Evolutionary conservation across 2,113 vertebrate genomes (phyloP).

Genomic region (Corapipo altera): DNA sequence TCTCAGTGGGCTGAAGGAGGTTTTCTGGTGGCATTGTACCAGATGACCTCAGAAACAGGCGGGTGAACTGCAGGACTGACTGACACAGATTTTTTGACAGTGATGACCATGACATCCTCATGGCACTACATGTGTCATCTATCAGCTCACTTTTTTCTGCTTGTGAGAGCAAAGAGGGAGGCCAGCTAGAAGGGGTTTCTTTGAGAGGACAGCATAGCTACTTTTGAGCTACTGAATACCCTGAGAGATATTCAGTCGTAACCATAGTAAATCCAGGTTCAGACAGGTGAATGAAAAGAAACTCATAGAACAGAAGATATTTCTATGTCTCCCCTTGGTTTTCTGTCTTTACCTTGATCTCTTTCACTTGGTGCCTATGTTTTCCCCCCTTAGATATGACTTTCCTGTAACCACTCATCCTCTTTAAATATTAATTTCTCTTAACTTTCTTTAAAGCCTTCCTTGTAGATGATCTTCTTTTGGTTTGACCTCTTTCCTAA

Average conservation of each 20-base stretch:
- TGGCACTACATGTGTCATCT: not conserved
- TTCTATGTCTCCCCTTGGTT: not conserved
- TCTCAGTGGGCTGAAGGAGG: not conserved
- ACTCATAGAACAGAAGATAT: not conserved
- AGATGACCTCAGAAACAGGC: not conserved
- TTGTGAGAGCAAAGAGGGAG: not conserved
- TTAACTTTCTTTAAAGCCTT: slow-evolving; percentile 42
- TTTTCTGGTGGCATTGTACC: not conserved
- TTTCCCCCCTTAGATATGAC: not conserved
- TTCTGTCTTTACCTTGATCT: not conserved
- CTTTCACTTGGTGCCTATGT: not conserved
- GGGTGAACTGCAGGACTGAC: not conserved
- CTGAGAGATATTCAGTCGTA: not conserved
- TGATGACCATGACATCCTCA: not conserved
- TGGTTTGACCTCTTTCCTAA: slow-evolving; percentile 44
- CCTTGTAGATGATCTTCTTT: slow-evolving; percentile 8
- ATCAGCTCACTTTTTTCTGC: not conserved
- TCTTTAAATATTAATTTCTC: slow-evolving; percentile 21
- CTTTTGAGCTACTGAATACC: not conserved
- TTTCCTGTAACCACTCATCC: not conserved
- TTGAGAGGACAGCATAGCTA: not conserved
- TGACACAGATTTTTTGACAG: not conserved
- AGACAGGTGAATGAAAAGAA: not conserved
- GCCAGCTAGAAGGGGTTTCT: not conserved
- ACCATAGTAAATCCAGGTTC: not conserved